Base-by-base conservation (phyloP, 2,888 invertebrate genomes). In the Yponomeuta cagnagella region DNA sequence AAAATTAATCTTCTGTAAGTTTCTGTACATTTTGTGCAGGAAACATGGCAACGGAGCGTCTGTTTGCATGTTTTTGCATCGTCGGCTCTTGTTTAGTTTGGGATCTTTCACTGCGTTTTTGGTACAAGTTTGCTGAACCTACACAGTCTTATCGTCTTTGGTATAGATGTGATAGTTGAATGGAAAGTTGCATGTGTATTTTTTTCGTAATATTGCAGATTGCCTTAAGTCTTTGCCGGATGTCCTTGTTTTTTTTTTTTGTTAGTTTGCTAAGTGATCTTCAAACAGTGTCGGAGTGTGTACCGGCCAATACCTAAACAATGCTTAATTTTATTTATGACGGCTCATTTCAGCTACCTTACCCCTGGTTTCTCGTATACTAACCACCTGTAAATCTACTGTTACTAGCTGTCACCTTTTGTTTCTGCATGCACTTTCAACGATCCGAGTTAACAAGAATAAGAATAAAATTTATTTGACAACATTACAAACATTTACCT, bases 101-200 rank as follows among this genome's bases (percentile, higher is more conserved):
- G 82, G 76, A 68, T 84, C 86, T 88, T 86, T 86, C 82, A 78
- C 85, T 85, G 82, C 81, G 77, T 85, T 86, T 84, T 84, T 79
- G 81, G 81, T 80, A 82, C 83, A 58, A 15, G 52, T 2, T 58
- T 12, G 52, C 52, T 8, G 15, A 15, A 15, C 15, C 4, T 15
- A 15, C 15, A 15, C 52, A 58, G 2, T 15, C 52, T 58, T 58
- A 15, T 58, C 15, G 15, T 15, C 52, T 15, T 12, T 15, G 52
- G 12, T 12, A 58, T 58, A 58, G 15, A 15, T 15, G 12, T 58
- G 15, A 58, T 15, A 58, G 15, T 58, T 15, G 52, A 15, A 12
- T 15, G 15, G 15, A 8, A 58, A 4, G 6, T 5, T 2, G 52
- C 15, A 3, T 4, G 12, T 58, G 52, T 58, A 2, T 2, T 2